phyloP scores from a whole-genome alignment of 2,797 vertebrate genomes.

The Parambassis ranga region DNA sequence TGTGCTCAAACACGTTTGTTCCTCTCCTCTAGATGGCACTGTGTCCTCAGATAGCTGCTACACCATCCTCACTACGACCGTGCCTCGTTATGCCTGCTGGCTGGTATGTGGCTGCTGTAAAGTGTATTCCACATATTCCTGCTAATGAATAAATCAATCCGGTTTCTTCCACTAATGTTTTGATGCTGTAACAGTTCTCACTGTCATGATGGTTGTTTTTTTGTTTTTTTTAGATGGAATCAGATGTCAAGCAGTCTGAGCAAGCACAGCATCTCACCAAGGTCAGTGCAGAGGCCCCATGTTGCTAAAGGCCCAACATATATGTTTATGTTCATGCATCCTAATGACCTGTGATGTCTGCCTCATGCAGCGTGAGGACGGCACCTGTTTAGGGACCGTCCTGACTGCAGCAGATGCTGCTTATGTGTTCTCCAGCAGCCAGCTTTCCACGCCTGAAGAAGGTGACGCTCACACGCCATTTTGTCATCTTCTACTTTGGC shows the following conservation, averaged over 20 bases:
- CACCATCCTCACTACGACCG: conserved; percentile 86
- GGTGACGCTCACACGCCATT: conserved; percentile 73
- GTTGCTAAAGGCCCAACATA: not conserved
- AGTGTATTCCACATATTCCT: not conserved
- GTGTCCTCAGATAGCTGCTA: conserved; percentile 87
- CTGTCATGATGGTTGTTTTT: not conserved
- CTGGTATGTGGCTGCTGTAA: conserved; percentile 80
- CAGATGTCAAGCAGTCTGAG: conserved; percentile 90
- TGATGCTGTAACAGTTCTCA: too few species aligned
- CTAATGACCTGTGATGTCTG: conserved; percentile 1
- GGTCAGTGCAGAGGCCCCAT: conserved; percentile 61
- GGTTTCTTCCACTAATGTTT: not conserved
- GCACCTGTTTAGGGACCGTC: conserved; percentile 85
- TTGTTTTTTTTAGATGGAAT: conserved; percentile 83
- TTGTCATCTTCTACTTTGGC: not conserved
- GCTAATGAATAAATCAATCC: not conserved
- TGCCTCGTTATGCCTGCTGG: conserved; percentile 92
- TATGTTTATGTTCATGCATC: not conserved
- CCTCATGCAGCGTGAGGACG: conserved; percentile 78
- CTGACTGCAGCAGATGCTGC: conserved; percentile 85
- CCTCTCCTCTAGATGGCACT: conserved; percentile 88
- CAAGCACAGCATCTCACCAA: conserved; percentile 83
- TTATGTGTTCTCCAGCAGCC: conserved; percentile 83
- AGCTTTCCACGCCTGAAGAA: conserved; percentile 86
- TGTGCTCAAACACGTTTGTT: not conserved